Evolutionary conservation across 2,888 invertebrate species (phyloP).

Genomic region (Neoscelio sp.): DNA sequence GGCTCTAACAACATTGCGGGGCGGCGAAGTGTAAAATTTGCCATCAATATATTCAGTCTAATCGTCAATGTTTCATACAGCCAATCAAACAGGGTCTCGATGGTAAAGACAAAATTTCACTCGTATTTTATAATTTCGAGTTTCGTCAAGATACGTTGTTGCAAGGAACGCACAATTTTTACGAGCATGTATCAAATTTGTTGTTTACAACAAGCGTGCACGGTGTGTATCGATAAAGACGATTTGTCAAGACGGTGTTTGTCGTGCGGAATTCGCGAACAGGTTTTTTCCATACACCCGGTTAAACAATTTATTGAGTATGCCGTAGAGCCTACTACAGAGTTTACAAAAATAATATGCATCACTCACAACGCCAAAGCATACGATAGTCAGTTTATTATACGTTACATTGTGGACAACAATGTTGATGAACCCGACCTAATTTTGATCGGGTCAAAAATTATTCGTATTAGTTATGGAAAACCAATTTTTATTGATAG

Average conservation of each 20-base stretch:
- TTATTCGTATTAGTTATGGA: constrained; percentile 53
- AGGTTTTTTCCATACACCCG: constrained; percentile 27
- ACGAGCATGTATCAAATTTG: constrained; percentile 12
- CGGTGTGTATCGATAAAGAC: constrained; percentile 76
- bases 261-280: constrained; percentile 26
- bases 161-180: constrained; percentile 16
- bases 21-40: constrained; percentile 11
- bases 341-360: constrained; percentile 39
- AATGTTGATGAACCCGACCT: constrained; percentile 43
- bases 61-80: constrained; percentile 39
- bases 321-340: constrained; percentile 5
- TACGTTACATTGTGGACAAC: constrained; percentile 4
- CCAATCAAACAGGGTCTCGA: constrained; percentile 4
- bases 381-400: constrained; percentile 17
- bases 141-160: constrained; percentile 40
- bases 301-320: constrained; percentile 43
- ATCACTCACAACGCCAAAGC: constrained; percentile 46
- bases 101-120: not conserved
- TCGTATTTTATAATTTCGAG: constrained; percentile 62
- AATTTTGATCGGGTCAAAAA: constrained; percentile 68
- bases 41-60: not conserved
- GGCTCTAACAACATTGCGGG: no score
- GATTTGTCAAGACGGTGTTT: not conserved
- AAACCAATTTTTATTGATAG: constrained; percentile 64
- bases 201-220: constrained; percentile 4